Evolutionary conservation across 2,888 invertebrate genomes (phyloP), one percentile per base, ranked within the genome.

Genomic region (Eudemis profundana): DNA sequence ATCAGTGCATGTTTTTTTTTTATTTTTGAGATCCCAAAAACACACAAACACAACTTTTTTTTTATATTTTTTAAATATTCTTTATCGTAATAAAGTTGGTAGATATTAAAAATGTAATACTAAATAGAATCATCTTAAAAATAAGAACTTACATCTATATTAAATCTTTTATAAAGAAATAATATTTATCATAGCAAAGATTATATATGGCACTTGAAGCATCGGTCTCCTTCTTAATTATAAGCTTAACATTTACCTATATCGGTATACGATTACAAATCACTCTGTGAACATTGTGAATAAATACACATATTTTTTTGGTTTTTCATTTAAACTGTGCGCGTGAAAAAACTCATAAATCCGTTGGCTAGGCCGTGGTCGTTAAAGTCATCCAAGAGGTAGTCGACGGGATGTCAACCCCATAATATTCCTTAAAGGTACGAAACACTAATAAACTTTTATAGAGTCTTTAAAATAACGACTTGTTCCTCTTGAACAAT

Each of bases 1-100:
- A 84, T 83, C 85, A 86, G 79, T 84, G 82, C 85, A 84, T 86
- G 87, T 80, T 84, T 85, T 89, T 33, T n/a, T 50, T 80, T 88
- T 90, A 88, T 91, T 92, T 90, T 89, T 90, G 92, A 91, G 91
- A 92, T 92, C 91, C 88, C 92, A 92, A 92, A 92, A 92, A 92
- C 90, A 90, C 90, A 86, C 87, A 87, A 89, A 91, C 88, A 89
- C 85, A 77, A 70, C 74, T 75, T 74, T 76, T 71, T 71, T 78
- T 71, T 66, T 74, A 74, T 72, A 70, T 69, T 72, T 72, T 69
- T 73, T 74, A 69, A 62, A 74, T 72, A 71, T 64, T 71, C 66
- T 72, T 33, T 61, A 36, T 17, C 29, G 29, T 62, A 46, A 46
- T 8, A 14, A 36, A 8, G 15, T 59, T 15, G 19, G 36, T 14